Conservation (phyloP, 2,888 invertebrate species). For the Eristalinus aeneus region DNA sequence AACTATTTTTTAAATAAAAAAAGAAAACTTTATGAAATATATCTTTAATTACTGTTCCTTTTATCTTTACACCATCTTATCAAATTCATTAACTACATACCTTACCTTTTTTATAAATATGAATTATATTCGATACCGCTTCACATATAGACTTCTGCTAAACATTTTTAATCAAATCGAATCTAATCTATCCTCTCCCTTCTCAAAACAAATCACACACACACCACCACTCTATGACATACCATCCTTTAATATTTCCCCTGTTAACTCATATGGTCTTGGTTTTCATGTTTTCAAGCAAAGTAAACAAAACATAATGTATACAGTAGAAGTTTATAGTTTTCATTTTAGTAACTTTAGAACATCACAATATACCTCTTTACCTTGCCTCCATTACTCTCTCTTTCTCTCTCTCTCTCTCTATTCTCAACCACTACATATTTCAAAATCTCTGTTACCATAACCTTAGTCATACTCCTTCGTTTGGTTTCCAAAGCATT, state of each 20-base stretch:
- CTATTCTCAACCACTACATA: conserved; percentile 58
- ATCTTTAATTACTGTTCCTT: conserved; percentile 52
- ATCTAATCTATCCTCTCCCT: background rate
- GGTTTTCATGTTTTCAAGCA: conserved; percentile 10
- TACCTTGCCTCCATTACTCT: conserved; percentile 64
- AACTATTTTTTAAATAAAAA: conserved; percentile 31
- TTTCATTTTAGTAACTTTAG: conserved; percentile 41
- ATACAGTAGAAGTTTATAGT: conserved; percentile 22
- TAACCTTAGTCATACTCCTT: conserved; percentile 59
- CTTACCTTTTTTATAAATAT: conserved; percentile 4
- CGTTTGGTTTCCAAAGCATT: conserved; percentile 47
- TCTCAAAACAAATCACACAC: background rate
- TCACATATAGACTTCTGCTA: conserved; percentile 34
- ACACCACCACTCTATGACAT: background rate
- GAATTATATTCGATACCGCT: conserved; percentile 25
- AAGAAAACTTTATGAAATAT: conserved; percentile 24
- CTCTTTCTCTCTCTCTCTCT: conserved; percentile 36
- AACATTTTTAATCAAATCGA: conserved; percentile 16
- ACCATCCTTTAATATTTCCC: conserved; percentile 20
- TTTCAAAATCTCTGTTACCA: conserved; percentile 61
- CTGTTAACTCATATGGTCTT: conserved; percentile 21
- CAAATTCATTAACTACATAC: conserved; percentile 36
- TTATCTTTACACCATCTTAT: conserved; percentile 58
- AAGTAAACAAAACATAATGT: conserved; percentile 28
- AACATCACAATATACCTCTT: conserved; percentile 53